Conservation (phyloP, 1,140 invertebrate genomes). For the Parasteatoda tepidariorum region DNA sequence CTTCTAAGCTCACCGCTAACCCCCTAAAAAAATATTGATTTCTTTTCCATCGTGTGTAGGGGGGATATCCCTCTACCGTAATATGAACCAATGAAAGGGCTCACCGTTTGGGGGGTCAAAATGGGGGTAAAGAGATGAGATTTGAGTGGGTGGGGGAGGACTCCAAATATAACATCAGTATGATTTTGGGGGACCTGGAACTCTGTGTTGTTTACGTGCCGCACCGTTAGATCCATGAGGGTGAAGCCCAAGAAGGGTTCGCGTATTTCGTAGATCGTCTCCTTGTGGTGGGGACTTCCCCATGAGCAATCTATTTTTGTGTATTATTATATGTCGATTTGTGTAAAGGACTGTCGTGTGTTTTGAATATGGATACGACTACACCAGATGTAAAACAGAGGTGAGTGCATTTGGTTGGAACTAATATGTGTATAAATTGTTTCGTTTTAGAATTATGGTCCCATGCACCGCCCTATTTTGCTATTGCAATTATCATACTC, state of each 20-base stretch:
- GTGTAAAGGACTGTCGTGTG: no score
- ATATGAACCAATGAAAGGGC: constrained; percentile 19
- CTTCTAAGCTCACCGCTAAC: not conserved
- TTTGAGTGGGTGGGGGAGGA: constrained; percentile 23
- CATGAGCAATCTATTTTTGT: not conserved
- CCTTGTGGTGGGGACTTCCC: not conserved
- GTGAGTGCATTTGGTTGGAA: no score
- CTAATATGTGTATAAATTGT: no score
- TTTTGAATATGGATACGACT: no score
- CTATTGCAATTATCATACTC: no score
- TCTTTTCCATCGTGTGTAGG: no score
- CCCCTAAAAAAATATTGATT: constrained; percentile 41
- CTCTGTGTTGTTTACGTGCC: constrained; percentile 12
- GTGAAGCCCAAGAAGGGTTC: not conserved
- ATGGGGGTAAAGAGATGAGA: not conserved
- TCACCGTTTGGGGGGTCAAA: not conserved
- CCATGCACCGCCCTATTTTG: no score
- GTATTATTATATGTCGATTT: no score
- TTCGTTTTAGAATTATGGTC: no score
- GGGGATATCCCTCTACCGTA: constrained; percentile 10
- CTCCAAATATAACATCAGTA: constrained; percentile 37
- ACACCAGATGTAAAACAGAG: no score
- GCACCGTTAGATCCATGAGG: not conserved
- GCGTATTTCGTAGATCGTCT: not conserved
- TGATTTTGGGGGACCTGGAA: not conserved